Evolutionary conservation across 2,888 invertebrate genomes (phyloP).

Genomic region (Cynaeus angustus): DNA sequence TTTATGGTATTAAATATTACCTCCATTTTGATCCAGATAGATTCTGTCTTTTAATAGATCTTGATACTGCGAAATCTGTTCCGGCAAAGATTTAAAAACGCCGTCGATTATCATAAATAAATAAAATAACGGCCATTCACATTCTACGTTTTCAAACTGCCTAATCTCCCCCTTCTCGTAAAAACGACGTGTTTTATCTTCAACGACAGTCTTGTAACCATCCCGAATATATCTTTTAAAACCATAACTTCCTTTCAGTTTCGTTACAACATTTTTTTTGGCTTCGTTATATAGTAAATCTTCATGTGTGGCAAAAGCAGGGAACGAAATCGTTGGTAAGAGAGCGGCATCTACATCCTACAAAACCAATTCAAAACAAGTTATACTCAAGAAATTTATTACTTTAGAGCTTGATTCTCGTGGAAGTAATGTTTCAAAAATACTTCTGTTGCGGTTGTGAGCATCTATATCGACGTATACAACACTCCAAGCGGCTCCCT

Average conservation of each 20-base stretch:
- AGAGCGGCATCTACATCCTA: constrained; percentile 96
- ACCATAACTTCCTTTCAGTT: constrained; percentile 91
- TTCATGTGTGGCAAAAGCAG: constrained; percentile 98
- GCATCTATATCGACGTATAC: constrained; percentile 99
- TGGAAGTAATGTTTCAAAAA: constrained; percentile 98
- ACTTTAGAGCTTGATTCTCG: constrained; percentile 99
- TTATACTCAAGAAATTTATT: constrained; percentile 51
- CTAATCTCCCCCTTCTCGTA: constrained; percentile 95
- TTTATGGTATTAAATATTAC: constrained; percentile 72
- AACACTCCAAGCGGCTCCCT: constrained; percentile 98
- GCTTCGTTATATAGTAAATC: constrained; percentile 90
- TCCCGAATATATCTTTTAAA: constrained; percentile 96
- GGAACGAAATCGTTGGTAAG: constrained; percentile 95
- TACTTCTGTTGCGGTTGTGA: constrained; percentile 98
- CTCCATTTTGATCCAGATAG: constrained; percentile 87
- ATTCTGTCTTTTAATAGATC: constrained; percentile 87
- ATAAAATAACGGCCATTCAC: constrained; percentile 98
- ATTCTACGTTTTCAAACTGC: constrained; percentile 96
- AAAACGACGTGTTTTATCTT: constrained; percentile 84
- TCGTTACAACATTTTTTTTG: constrained; percentile 86
- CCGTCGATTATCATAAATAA: constrained; percentile 98
- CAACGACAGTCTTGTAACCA: constrained; percentile 92
- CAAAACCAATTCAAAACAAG: constrained; percentile 56
- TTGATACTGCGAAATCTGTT: constrained; percentile 95
- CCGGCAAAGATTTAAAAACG: constrained; percentile 88